These are phyloP conservation scores for Liparis tanakae DNA, from an alignment of 2,797 vertebrate species.

Conservation along the genomic window DNA sequence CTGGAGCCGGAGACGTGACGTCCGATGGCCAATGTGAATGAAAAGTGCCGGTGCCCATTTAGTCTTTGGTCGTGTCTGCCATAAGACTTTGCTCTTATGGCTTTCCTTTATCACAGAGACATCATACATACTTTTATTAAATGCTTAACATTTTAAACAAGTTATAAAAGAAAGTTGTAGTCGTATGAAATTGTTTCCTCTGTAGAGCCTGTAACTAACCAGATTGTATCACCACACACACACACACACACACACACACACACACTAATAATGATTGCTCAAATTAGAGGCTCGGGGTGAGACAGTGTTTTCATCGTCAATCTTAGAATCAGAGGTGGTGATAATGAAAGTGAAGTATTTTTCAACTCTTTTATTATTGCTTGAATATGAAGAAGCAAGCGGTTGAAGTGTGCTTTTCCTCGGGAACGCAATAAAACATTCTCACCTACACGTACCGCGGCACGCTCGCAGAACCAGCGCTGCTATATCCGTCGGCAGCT, in stretches of 20 bases:
- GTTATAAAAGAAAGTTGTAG: not conserved
- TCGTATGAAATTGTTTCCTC: not conserved
- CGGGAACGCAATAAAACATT: conserved; percentile 57
- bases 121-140: not conserved
- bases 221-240: not conserved
- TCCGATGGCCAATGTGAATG: not conserved
- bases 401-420: conserved; percentile 27
- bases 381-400: conserved; percentile 28
- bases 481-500: conserved; percentile 79
- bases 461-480: conserved; percentile 56
- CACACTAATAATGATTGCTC: not conserved
- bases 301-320: conserved; percentile 15
- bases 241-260: too few species aligned
- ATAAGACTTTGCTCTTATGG: not conserved
- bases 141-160: not conserved
- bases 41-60: not conserved
- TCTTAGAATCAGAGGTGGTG: conserved; percentile 17
- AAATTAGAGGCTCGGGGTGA: not conserved
- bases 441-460: conserved; percentile 62
- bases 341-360: conserved; percentile 34
- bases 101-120: not conserved
- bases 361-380: conserved; percentile 13
- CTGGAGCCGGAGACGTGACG: too few species aligned
- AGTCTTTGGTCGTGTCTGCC: not conserved
- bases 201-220: not conserved